These are phyloP conservation scores for Rhyacophila evoluta DNA, from an alignment of 2,888 invertebrate species.

Conservation along the genomic window DNA sequence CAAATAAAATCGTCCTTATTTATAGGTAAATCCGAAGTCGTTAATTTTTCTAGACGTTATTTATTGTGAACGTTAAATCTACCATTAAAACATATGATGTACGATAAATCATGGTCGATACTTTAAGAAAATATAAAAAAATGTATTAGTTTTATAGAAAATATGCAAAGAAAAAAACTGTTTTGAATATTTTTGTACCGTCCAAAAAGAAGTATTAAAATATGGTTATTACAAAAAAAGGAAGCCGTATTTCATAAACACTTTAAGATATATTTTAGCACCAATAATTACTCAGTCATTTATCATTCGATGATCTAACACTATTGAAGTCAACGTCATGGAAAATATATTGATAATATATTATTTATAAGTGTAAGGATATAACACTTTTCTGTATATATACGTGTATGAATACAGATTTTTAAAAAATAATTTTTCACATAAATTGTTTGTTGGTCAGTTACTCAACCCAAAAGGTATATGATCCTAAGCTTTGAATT, in stretches of 20 bases:
- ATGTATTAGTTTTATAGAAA: background rate
- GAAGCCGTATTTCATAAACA: background rate
- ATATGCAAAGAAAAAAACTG: background rate
- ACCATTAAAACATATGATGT: conserved; percentile 3
- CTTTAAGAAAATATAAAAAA: background rate
- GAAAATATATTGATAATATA: too few species aligned
- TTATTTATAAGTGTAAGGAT: too few species aligned
- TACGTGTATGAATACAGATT: too few species aligned
- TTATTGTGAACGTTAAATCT: conserved; percentile 26
- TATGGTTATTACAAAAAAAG: background rate
- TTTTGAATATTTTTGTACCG: background rate
- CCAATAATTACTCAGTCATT: too few species aligned
- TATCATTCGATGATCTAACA: too few species aligned
- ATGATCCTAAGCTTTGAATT: too few species aligned
- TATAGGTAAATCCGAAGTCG: conserved; percentile 40
- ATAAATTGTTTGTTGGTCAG: too few species aligned
- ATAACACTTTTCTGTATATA: too few species aligned
- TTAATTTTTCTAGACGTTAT: conserved; percentile 43
- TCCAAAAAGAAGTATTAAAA: background rate
- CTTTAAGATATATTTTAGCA: background rate
- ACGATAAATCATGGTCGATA: background rate
- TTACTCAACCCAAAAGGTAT: too few species aligned
- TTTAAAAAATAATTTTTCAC: too few species aligned
- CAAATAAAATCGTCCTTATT: conserved; percentile 32
- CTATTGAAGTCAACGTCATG: too few species aligned